Percentiles rank a stretch among this genome's conserved stretches.
These are phyloP conservation scores for Pedionomus torquatus DNA, from an alignment of 2,113 vertebrate genomes.

Conservation along the genomic window DNA sequence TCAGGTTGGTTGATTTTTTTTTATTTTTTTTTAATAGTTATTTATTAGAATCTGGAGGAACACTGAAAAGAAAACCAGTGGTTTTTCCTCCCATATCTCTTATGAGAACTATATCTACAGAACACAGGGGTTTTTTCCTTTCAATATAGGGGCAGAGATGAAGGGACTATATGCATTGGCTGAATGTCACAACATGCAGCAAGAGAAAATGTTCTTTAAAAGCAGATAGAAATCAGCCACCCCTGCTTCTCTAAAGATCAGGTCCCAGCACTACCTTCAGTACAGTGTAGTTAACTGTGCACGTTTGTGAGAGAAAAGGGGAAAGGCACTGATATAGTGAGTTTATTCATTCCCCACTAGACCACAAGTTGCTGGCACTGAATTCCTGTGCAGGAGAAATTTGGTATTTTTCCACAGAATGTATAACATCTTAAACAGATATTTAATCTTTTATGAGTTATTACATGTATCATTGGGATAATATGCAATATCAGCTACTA, in stretches of 20 bases:
- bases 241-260: not conserved
- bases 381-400: not conserved
- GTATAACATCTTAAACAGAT: not conserved
- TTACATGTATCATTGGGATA: not conserved
- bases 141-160: not conserved
- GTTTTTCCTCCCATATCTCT: rapidly evolving
- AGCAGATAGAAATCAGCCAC: not conserved
- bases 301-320: not conserved
- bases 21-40: not conserved
- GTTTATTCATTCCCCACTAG: not conserved
- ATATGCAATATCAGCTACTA: rapidly evolving
- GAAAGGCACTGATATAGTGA: not conserved
- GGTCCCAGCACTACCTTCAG: not conserved
- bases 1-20: not conserved
- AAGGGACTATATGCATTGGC: not conserved
- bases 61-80: not conserved
- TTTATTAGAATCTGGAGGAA: not conserved
- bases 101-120: not conserved
- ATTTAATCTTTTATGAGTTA: not conserved
- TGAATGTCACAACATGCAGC: not conserved
- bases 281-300: not conserved
- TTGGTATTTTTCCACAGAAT: not conserved
- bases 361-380: not conserved
- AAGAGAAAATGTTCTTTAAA: not conserved
- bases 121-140: not conserved